phyloP scores from a whole-genome alignment of 2,113 vertebrate species.

The Oryzias curvinotus region DNA sequence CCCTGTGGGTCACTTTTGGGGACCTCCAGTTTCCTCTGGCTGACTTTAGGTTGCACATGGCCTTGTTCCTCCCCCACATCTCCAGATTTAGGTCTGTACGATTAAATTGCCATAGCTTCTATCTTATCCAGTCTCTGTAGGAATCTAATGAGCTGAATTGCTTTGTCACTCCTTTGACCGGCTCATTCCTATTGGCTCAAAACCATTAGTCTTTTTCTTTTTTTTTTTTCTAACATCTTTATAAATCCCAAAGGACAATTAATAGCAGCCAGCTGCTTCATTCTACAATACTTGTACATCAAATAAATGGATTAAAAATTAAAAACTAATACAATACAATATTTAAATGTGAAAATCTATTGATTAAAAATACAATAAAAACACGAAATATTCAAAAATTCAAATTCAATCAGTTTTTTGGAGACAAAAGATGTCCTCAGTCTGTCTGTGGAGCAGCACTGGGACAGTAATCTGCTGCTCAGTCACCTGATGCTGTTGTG shows the following conservation, averaged over 20 bases:
- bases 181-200: background rate
- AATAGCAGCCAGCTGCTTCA: too few species aligned
- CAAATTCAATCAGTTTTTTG: too few species aligned
- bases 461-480: background rate
- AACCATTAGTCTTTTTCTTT: background rate
- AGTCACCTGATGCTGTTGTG: slow-evolving; percentile 5
- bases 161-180: slow-evolving; percentile 3
- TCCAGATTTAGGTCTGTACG: slow-evolving; percentile 1
- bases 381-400: too few species aligned
- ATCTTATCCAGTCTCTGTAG: background rate
- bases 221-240: too few species aligned
- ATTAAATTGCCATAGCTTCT: slow-evolving; percentile 2
- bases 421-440: too few species aligned
- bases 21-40: slow-evolving; percentile 7
- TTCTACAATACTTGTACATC: too few species aligned
- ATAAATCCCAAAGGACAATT: too few species aligned
- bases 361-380: too few species aligned
- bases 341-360: too few species aligned
- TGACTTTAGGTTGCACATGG: slow-evolving; percentile 1
- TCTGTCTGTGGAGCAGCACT: too few species aligned
- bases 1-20: slow-evolving; percentile 5
- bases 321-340: too few species aligned
- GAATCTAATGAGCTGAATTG: background rate
- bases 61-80: background rate
- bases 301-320: too few species aligned